Conservation (phyloP, 2,113 vertebrate genomes). For the Leuciscus idus region DNA sequence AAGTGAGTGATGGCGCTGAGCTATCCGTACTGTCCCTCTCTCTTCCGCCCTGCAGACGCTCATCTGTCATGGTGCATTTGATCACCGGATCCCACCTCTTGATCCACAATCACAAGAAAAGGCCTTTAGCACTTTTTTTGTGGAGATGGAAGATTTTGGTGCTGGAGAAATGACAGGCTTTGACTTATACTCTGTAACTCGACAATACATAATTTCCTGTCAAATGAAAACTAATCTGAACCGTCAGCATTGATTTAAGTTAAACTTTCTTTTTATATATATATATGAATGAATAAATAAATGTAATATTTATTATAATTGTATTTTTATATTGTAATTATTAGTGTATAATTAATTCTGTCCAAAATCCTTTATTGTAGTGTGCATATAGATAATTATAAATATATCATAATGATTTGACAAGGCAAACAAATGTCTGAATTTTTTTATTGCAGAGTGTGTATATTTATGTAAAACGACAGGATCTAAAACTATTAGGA, state of each 20-base stretch:
- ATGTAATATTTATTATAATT: too few species aligned
- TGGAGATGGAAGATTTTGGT: conserved; percentile 10
- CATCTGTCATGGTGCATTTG: conserved; percentile 54
- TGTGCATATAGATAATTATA: too few species aligned
- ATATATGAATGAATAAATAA: not conserved
- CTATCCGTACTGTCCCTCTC: conserved; percentile 39
- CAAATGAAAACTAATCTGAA: not conserved
- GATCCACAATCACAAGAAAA: conserved; percentile 27
- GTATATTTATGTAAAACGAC: too few species aligned
- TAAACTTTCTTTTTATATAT: not conserved
- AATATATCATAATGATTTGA: too few species aligned
- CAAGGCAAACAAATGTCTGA: too few species aligned
- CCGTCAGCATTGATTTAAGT: not conserved
- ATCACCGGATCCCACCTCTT: conserved; percentile 48
- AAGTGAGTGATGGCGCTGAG: conserved; percentile 85
- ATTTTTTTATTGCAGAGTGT: too few species aligned
- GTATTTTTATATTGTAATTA: too few species aligned
- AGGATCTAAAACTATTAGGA: conserved; percentile 2
- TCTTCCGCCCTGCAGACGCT: conserved; percentile 17
- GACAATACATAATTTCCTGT: not conserved
- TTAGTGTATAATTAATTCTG: too few species aligned
- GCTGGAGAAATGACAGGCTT: conserved; percentile 6
- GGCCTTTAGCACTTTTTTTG: not conserved
- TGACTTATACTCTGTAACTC: not conserved
- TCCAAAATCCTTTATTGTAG: too few species aligned